These are phyloP conservation scores for Cistogaster globosa DNA, from an alignment of 2,888 invertebrate species.

Conservation along the genomic window DNA sequence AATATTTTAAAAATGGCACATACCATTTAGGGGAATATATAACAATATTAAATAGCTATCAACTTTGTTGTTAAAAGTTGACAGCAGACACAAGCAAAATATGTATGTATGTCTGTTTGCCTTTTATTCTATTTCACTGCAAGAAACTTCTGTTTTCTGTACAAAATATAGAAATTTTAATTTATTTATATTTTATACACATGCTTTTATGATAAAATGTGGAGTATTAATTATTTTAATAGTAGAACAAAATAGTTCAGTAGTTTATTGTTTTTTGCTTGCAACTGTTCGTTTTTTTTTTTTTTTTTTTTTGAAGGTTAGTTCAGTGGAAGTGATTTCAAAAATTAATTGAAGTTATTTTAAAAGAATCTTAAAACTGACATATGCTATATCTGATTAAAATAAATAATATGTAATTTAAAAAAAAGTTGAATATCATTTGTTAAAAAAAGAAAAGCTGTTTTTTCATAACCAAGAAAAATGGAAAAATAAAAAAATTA, in stretches of 20 bases:
- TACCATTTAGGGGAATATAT: constrained; percentile 16
- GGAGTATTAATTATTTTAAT: neutral
- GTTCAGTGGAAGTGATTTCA: no score
- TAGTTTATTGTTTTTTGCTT: constrained; percentile 33
- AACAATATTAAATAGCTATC: constrained; percentile 73
- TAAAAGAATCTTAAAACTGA: no score
- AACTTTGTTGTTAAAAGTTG: constrained; percentile 65
- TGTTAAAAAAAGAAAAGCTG: no score
- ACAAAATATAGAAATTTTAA: neutral
- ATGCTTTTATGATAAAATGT: constrained; percentile 38
- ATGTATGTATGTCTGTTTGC: neutral
- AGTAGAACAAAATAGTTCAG: constrained; percentile 25
- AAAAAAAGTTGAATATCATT: no score
- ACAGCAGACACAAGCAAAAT: constrained; percentile 26
- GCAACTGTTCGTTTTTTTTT: no score
- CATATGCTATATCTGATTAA: no score
- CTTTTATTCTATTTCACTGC: neutral
- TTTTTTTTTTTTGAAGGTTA: no score
- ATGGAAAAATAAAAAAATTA: no score
- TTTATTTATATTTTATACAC: constrained; percentile 27
- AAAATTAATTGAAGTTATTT: no score
- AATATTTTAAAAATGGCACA: constrained; percentile 71
- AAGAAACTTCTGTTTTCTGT: neutral
- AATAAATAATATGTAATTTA: no score
- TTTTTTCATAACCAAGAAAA: no score